Evolutionary conservation across 2,113 vertebrate species (phyloP), one percentile per base, ranked within the genome.

Genomic region (Oriolus oriolus): DNA sequence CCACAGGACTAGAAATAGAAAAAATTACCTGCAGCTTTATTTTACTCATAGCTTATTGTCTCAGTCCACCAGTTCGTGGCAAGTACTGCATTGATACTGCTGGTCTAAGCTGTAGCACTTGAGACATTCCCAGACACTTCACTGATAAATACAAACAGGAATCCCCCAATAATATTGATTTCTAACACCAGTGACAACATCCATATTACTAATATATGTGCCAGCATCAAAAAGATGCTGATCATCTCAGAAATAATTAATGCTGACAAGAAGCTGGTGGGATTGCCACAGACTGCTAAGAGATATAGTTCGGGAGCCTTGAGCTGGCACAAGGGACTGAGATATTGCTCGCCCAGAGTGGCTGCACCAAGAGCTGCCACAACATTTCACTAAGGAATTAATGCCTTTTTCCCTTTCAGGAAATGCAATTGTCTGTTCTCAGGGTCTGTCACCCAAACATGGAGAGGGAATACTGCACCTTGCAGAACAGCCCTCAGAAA

Each of bases 391-490:
- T 44, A 52, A 53, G 35, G 35, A 44, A 59, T 86, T 84, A 74
- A 57, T 2, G 0, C 4, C 7, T 50, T 81, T 35, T 87, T 63
- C 6, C 7, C 30, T 75, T 75, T 81, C 56, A 78, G 47, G 28
- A 19, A 41, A 26, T 3, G 2, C 7, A 65, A 33, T 30, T 6
- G 0, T n/a, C 68, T 57, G 14, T 24, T 70, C n/a, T 49, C n/a
- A 20, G 20, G 22, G 18, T 61, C 59, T 65, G 59, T 31, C 39
- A 81, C 26, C 16, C 31, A 63, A 37, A 24, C 11, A 56, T 7
- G 8, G 30, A 56, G 17, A 65, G 22, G 1, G 0, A 68, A 44
- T 24, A 22, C 2, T 0, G 1, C 24, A 27, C 13, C 26, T 33
- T 66, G 42, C 14, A 66, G 22, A 74, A 13, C 17, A 77, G 26